phyloP scores from a whole-genome alignment of 1,140 invertebrate species.

The Panonychus citri region DNA sequence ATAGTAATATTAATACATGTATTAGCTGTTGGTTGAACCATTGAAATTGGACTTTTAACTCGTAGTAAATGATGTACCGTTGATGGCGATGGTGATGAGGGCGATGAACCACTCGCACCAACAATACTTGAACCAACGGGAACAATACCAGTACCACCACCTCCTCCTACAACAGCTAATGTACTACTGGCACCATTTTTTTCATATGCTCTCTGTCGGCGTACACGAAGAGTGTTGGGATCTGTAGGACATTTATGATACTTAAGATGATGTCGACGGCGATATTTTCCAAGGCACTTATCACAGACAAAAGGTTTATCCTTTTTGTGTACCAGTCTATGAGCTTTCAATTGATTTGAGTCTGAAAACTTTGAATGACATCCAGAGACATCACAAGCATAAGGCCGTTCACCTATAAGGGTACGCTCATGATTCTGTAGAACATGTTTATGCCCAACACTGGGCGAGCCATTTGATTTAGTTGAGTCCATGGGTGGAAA shows the following conservation, averaged over 20 bases:
- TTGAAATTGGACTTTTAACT: too few species aligned
- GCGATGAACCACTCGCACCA: neutral
- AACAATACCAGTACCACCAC: too few species aligned
- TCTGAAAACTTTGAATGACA: conserved; percentile 76
- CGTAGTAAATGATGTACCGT: too few species aligned
- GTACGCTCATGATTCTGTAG: conserved; percentile 86
- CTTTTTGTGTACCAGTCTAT: conserved; percentile 62
- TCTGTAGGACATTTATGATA: conserved; percentile 52
- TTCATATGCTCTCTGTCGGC: conserved; percentile 15
- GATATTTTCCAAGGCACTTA: conserved; percentile 45
- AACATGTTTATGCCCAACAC: conserved; percentile 84
- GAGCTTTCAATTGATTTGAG: conserved; percentile 76
- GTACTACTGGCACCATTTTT: too few species aligned
- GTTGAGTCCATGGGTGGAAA: too few species aligned
- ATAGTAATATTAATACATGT: neutral
- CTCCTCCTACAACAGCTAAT: neutral
- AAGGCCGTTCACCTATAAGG: conserved; percentile 87
- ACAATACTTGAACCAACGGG: neutral
- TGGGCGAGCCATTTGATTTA: too few species aligned
- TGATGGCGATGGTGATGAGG: neutral
- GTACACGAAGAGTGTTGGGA: conserved; percentile 19
- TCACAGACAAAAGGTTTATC: conserved; percentile 65
- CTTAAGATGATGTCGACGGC: conserved; percentile 54
- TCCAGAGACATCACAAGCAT: conserved; percentile 73
- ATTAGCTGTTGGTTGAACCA: neutral